Percentiles rank a stretch among this genome's conserved stretches.
Conservation (phyloP, 2,888 invertebrate species). For the Malthinus seriepunctatus region DNA sequence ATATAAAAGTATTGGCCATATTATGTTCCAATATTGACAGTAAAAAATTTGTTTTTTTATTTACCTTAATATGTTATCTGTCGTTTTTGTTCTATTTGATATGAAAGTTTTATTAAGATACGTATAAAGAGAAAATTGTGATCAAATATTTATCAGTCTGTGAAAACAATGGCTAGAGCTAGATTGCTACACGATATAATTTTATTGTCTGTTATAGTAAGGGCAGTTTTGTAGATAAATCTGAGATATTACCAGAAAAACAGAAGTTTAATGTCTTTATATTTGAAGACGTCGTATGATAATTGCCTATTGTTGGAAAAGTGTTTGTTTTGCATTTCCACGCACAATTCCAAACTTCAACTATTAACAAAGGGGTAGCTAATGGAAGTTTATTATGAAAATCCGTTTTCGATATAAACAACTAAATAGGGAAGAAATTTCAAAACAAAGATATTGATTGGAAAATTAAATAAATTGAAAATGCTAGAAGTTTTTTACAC, state of each 20-base stretch:
- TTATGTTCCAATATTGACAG: not conserved
- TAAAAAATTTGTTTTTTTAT: conserved; percentile 20
- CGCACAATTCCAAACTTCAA: too few species aligned
- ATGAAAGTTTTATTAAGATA: conserved; percentile 23
- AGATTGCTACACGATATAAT: conserved; percentile 26
- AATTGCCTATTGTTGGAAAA: conserved; percentile 16
- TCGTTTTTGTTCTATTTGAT: conserved; percentile 8
- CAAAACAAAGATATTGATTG: too few species aligned
- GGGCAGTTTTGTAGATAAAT: conserved; percentile 20
- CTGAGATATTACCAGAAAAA: conserved; percentile 19
- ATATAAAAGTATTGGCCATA: too few species aligned
- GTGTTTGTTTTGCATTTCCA: conserved; percentile 5
- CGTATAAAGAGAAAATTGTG: conserved; percentile 19
- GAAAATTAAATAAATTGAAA: too few species aligned
- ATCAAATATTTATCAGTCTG: conserved; percentile 29
- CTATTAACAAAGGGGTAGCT: too few species aligned
- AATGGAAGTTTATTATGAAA: too few species aligned
- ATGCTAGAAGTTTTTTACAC: too few species aligned
- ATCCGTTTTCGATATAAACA: too few species aligned
- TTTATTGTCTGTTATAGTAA: conserved; percentile 20
- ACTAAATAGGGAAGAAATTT: too few species aligned
- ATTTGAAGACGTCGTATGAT: conserved; percentile 12
- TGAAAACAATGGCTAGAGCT: conserved; percentile 19
- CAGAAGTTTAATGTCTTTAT: conserved; percentile 24
- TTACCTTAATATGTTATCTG: conserved; percentile 16